These are phyloP conservation scores for Microcebus jonahi DNA, from an alignment of 2,113 vertebrate species.

Conservation along the genomic window DNA sequence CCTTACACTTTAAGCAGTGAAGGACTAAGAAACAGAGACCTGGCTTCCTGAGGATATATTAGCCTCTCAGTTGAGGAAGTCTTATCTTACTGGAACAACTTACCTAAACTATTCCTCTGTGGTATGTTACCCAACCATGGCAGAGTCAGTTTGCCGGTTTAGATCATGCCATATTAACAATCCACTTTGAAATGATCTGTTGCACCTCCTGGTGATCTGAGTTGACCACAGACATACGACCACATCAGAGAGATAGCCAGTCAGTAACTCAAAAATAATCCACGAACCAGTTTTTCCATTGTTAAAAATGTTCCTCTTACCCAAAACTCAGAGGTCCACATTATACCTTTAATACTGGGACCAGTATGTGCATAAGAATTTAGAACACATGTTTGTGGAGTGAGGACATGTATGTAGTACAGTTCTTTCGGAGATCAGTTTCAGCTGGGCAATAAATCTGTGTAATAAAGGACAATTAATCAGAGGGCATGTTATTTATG, in stretches of 20 bases:
- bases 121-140: background rate
- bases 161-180: slow-evolving; percentile 16
- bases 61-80: background rate
- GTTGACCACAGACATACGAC: background rate
- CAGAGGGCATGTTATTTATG: background rate
- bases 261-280: slow-evolving; percentile 8
- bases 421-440: slow-evolving; percentile 33
- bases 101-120: background rate
- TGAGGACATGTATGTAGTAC: background rate
- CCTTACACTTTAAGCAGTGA: background rate
- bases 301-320: slow-evolving; percentile 27
- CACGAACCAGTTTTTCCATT: background rate
- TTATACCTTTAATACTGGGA: slow-evolving; percentile 14
- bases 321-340: background rate
- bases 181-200: slow-evolving; percentile 3
- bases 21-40: background rate
- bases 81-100: background rate
- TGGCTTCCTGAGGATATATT: background rate
- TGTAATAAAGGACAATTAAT: background rate
- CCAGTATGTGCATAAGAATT: background rate
- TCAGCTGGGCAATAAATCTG: slow-evolving; percentile 4
- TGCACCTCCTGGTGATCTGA: background rate
- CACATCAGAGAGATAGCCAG: background rate
- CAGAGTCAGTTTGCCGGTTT: background rate
- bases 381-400: background rate